Evolutionary conservation across 2,888 invertebrate species (phyloP).

Genomic region (Agrochola litura): DNA sequence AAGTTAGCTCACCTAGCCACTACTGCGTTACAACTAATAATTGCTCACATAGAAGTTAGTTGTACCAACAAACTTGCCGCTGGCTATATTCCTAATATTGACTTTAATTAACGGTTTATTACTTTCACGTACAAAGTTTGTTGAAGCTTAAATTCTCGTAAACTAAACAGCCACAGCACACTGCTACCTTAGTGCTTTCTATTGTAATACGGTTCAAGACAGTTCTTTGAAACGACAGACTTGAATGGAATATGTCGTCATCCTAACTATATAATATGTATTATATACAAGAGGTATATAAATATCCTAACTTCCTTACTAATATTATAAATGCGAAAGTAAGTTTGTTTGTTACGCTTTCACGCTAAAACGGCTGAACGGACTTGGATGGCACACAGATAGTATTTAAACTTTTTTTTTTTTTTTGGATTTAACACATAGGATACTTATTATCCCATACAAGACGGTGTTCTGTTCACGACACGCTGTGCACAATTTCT

Average conservation of each 20-base stretch:
- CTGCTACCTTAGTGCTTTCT: background rate
- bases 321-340: too few relatives aligned
- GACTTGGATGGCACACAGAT: too few relatives aligned
- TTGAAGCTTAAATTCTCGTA: background rate
- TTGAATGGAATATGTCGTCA: background rate
- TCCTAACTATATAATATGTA: too few relatives aligned
- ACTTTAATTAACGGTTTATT: conserved; percentile 19
- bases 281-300: too few relatives aligned
- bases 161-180: background rate
- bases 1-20: conserved; percentile 4
- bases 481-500: too few relatives aligned
- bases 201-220: background rate
- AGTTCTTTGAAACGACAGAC: background rate
- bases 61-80: background rate
- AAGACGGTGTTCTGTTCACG: too few relatives aligned
- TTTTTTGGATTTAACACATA: too few relatives aligned
- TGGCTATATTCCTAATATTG: conserved; percentile 3
- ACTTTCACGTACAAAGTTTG: conserved; percentile 15
- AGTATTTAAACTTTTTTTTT: too few relatives aligned
- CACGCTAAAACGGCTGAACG: too few relatives aligned
- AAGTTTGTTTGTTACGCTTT: too few relatives aligned
- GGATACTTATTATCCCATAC: too few relatives aligned
- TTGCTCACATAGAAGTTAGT: conserved; percentile 1
- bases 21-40: conserved; percentile 10
- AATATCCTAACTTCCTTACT: too few relatives aligned